Percentiles rank a stretch among this genome's conserved stretches.
These are phyloP conservation scores for Lytechinus variegatus DNA, from an alignment of 35 echinoderm and acorn worm genomes.

Conservation along the genomic window DNA sequence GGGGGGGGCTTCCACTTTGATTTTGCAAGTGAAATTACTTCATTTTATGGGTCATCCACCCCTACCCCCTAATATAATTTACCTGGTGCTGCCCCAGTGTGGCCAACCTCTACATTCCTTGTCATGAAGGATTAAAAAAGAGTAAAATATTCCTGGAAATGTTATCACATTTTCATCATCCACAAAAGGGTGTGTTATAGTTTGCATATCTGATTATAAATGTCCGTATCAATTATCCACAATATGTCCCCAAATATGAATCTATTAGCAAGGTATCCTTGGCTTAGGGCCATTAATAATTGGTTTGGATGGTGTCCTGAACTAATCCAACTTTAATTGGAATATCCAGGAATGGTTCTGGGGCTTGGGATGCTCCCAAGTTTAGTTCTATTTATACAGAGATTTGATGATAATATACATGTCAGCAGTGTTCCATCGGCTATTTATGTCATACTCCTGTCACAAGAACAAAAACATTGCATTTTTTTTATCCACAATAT, in stretches of 20 bases:
- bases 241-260: not conserved
- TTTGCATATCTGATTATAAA: not conserved
- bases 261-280: not conserved
- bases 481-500: not conserved
- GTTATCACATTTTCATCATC: not conserved
- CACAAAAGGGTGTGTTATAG: not conserved
- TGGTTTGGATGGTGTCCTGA: constrained; percentile 8
- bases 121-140: not conserved
- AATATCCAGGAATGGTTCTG: not conserved
- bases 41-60: too few relatives aligned
- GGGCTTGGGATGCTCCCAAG: not conserved
- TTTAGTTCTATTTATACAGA: not conserved
- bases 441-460: not conserved
- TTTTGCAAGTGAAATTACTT: too few relatives aligned
- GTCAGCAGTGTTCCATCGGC: not conserved
- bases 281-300: not conserved
- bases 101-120: not conserved
- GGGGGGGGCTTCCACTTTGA: too few relatives aligned
- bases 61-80: too few relatives aligned
- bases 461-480: not conserved
- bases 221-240: not conserved
- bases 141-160: not conserved
- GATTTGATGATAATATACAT: not conserved
- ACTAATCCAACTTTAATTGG: not conserved
- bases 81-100: too few relatives aligned